Percentiles rank a stretch among this genome's conserved stretches.
Evolutionary conservation across 2,113 vertebrate genomes (phyloP).

Genomic region (Ailurus styani): DNA sequence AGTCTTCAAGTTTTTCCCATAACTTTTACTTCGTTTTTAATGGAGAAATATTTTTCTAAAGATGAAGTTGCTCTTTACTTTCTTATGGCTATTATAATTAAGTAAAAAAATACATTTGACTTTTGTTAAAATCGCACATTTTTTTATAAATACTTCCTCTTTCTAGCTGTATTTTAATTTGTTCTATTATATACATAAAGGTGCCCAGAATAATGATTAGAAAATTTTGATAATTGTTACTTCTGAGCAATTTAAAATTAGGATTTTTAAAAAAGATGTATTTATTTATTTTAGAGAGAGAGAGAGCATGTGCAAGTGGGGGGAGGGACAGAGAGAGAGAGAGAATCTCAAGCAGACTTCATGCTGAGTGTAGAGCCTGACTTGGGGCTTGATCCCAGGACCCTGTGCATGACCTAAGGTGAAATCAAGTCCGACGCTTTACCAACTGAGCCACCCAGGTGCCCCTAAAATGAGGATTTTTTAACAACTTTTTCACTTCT

Average conservation of each 20-base stretch:
- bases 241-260: not conserved
- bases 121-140: not conserved
- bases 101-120: not conserved
- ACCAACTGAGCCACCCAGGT: not conserved
- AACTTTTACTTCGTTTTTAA: not conserved
- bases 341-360: not conserved
- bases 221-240: not conserved
- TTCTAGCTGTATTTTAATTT: not conserved
- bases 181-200: not conserved
- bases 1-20: not conserved
- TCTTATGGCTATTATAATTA: not conserved
- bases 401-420: not conserved
- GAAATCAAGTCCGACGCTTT: not conserved
- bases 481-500: not conserved
- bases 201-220: not conserved
- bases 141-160: not conserved
- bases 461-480: not conserved
- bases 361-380: not conserved
- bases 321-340: not conserved
- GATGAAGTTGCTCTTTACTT: not conserved
- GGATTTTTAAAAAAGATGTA: not conserved
- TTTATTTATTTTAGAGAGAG: not conserved
- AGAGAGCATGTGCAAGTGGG: not conserved
- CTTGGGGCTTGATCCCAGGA: not conserved
- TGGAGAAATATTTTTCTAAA: not conserved